A percentile compares a stretch with the other conserved stretches of the same genome.
Conservation (phyloP, 2,888 invertebrate genomes). For the Drosophila monieri region DNA sequence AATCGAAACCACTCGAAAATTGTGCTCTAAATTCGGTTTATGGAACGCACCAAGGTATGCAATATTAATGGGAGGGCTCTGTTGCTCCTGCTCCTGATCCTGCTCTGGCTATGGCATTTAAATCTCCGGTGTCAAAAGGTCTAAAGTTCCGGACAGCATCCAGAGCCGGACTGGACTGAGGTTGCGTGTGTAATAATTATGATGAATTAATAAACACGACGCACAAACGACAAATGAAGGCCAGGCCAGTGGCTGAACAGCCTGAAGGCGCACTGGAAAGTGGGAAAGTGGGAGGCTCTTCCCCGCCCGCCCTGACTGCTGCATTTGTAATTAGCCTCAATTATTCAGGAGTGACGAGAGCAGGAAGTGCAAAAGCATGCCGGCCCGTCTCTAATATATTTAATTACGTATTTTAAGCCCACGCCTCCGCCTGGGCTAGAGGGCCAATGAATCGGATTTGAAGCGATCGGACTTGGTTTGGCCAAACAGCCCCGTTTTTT, state of each 20-base stretch:
- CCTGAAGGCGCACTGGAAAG: not conserved
- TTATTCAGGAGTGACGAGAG: conserved; percentile 27
- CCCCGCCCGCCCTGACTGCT: conserved; percentile 22
- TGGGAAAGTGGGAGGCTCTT: not conserved
- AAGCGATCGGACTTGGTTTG: too few species aligned
- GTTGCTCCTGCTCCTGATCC: too few species aligned
- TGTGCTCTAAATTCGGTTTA: conserved; percentile 40
- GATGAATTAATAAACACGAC: conserved; percentile 42
- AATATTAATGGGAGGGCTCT: conserved; percentile 59
- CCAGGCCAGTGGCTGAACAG: not conserved
- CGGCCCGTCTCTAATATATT: not conserved
- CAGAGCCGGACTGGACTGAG: not conserved
- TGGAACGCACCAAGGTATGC: conserved; percentile 45
- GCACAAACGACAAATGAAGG: conserved; percentile 10
- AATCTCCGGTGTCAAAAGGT: conserved; percentile 24
- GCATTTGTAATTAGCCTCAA: conserved; percentile 39
- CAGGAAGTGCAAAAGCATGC: not conserved
- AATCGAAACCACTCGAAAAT: conserved; percentile 37
- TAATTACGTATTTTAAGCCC: conserved; percentile 5
- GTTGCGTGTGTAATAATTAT: conserved; percentile 36
- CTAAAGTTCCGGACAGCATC: conserved; percentile 1
- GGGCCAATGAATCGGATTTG: not conserved
- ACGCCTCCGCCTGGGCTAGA: too few species aligned
- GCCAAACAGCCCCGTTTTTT: too few species aligned
- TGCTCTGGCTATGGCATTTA: not conserved